Evolutionary conservation across 2,113 vertebrate genomes (phyloP).

Genomic region (human): GRCh38 chr20:57774501-57775000

Average conservation of each 20-base stretch:
- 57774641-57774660: too few species aligned
- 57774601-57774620: background rate
- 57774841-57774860: background rate
- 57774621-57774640: background rate
- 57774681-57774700: background rate
- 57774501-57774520: too few species aligned
- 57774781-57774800: too few species aligned
- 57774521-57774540: too few species aligned
- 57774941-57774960: background rate
- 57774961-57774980: background rate
- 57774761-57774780: background rate
- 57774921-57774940: accelerated
- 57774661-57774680: background rate
- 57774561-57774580: too few species aligned
- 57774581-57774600: too few species aligned
- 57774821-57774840: background rate
- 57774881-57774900: background rate
- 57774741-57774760: background rate
- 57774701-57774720: accelerated
- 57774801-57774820: background rate
- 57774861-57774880: background rate
- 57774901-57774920: accelerated
- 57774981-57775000: background rate
- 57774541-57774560: too few species aligned
- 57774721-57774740: background rate